Evolutionary conservation across 2,113 vertebrate species (phyloP).

Genomic region (Gallinago jamesoni): DNA sequence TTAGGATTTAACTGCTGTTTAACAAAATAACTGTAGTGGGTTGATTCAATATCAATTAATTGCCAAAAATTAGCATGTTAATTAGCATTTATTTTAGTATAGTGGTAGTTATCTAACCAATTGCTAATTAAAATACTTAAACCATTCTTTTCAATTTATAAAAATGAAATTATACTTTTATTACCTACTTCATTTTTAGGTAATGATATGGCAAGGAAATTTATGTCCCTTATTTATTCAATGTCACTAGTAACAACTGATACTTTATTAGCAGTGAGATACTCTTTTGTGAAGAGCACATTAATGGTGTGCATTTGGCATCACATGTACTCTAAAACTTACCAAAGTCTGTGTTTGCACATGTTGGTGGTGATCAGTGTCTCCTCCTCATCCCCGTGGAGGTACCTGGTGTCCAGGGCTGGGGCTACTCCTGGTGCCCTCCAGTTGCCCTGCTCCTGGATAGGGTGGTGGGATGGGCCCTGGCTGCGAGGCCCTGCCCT

Average conservation of each 20-base stretch:
- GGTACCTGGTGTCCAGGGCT: fast-evolving
- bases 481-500: neutral
- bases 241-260: neutral
- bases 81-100: constrained; percentile 70
- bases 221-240: neutral
- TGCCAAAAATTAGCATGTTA: constrained; percentile 67
- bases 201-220: constrained; percentile 27
- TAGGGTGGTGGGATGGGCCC: fast-evolving
- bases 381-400: neutral
- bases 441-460: neutral
- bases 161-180: constrained; percentile 30
- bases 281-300: neutral
- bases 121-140: constrained; percentile 67
- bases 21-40: constrained; percentile 50
- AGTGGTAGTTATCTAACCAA: constrained; percentile 40
- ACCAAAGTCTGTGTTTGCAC: neutral
- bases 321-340: neutral
- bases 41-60: constrained; percentile 72
- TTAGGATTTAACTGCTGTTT: constrained; percentile 50
- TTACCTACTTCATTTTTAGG: constrained; percentile 19
- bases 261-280: neutral
- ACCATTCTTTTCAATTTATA: constrained; percentile 28
- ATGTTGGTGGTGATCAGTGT: fast-evolving
- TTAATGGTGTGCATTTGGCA: neutral
- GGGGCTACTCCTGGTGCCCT: neutral